Conservation (phyloP, 2,888 invertebrate species). For the Caenorhabditis panamensis region DNA sequence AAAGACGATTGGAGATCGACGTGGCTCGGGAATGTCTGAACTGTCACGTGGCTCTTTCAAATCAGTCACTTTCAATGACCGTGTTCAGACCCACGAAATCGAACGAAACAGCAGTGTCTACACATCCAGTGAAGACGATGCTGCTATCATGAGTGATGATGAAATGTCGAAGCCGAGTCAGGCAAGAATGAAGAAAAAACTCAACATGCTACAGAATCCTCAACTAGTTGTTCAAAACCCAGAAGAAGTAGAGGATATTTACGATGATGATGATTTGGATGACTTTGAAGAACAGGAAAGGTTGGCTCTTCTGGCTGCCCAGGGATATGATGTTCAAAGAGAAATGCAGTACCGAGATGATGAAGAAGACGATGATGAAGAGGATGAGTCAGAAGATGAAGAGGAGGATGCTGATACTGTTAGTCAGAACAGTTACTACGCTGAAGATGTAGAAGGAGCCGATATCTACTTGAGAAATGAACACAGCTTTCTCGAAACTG, state of each 20-base stretch:
- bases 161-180: conserved; percentile 63
- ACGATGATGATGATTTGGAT: conserved; percentile 63
- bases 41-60: conserved; percentile 68
- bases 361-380: conserved; percentile 22
- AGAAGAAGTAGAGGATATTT: conserved; percentile 42
- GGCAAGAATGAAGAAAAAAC: conserved; percentile 48
- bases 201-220: conserved; percentile 44
- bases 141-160: conserved; percentile 71
- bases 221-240: conserved; percentile 4
- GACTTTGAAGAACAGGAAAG: conserved; percentile 71
- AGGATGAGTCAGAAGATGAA: conserved; percentile 49
- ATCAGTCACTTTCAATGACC: conserved; percentile 73
- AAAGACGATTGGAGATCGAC: conserved; percentile 65
- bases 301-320: conserved; percentile 49
- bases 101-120: conserved; percentile 63
- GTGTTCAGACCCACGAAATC: conserved; percentile 71
- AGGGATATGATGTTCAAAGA: conserved; percentile 40
- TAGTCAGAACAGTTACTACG: conserved; percentile 65
- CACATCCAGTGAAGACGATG: conserved; percentile 68
- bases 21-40: conserved; percentile 72
- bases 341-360: conserved; percentile 26
- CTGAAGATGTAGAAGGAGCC: conserved; percentile 66
- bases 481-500: conserved; percentile 61
- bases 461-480: conserved; percentile 57
- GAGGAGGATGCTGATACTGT: conserved; percentile 58